Evolutionary conservation across 2,113 vertebrate genomes (phyloP), one percentile per base, ranked within the genome.

Genomic region (Anoplopoma fimbria): DNA sequence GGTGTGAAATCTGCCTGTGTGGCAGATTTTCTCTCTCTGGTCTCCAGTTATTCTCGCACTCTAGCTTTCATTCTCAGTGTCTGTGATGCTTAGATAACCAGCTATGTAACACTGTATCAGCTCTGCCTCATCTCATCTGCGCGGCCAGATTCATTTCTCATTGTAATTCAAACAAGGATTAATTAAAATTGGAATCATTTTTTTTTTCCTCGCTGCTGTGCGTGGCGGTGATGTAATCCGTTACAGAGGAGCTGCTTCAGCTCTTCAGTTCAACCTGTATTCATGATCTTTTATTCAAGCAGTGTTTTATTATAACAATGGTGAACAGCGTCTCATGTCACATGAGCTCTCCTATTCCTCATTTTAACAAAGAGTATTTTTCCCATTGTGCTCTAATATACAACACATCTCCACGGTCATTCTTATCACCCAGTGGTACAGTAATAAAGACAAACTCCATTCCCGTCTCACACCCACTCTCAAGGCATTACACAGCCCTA

Each of bases 131-230:
- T 91, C 86, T 91, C 85, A 90, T 89, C 81, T 79, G 47, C 84
- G 63, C 49, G 51, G 69, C 81, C 27, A 87, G 58, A 86, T 92
- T 88, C 23, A 93, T 93, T 88, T 90, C 84, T 91, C 88, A 84
- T 83, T 81, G 75, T 86, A 91, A 94, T 87, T 92, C 85, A 92
- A 93, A 95, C 77, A 87, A 80, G 82, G 89, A 94, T 93, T 92
- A 88, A 94, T 94, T 94, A 89, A 90, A 93, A 90, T 67, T 85
- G 0, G 61, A 81, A 75, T 89, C 69, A 8, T 23, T 23, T 51
- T 60, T 85, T 91, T 78, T 79, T 62, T 64, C 10, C 55, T 64
- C 64, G 75, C 83, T 25, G 33, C 81, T 83, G 79, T 74, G 78
- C 77, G 47, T 78, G n/a, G 49, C 15, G 36, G 79, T 60, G 47